Evolutionary conservation across 53 echinoderm and acorn worm species (phyloP).

Genomic region (Crossaster papposus): DNA sequence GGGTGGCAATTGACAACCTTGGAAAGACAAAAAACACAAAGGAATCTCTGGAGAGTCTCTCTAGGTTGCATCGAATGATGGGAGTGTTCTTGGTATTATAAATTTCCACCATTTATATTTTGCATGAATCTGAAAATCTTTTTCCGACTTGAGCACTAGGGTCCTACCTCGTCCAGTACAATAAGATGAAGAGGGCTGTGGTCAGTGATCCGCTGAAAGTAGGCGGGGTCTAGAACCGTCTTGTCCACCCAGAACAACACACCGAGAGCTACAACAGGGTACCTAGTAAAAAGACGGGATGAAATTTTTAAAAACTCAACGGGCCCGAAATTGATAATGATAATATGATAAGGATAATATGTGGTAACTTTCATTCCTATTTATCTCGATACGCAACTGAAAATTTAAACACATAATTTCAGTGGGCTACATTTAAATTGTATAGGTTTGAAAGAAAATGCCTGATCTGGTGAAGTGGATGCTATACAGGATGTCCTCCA

Average conservation of each 20-base stretch:
- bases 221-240: constrained; percentile 89
- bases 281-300: constrained; percentile 47
- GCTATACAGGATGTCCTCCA: no score
- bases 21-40: not conserved
- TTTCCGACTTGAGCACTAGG: not conserved
- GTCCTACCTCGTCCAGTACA: constrained; percentile 86
- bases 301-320: no score
- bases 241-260: constrained; percentile 91
- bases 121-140: not conserved
- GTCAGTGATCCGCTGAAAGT: constrained; percentile 95
- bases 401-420: no score
- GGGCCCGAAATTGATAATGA: not conserved
- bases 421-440: no score
- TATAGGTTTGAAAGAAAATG: no score
- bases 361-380: no score
- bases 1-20: constrained; percentile 91
- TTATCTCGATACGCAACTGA: no score
- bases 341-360: no score
- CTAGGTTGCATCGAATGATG: not conserved
- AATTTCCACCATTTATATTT: not conserved
- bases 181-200: constrained; percentile 91
- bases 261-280: constrained; percentile 92
- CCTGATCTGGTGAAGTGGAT: no score
- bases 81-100: not conserved
- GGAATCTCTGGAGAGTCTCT: not conserved